phyloP scores from a whole-genome alignment of 2,797 vertebrate species.

The Scleropages formosus region DNA sequence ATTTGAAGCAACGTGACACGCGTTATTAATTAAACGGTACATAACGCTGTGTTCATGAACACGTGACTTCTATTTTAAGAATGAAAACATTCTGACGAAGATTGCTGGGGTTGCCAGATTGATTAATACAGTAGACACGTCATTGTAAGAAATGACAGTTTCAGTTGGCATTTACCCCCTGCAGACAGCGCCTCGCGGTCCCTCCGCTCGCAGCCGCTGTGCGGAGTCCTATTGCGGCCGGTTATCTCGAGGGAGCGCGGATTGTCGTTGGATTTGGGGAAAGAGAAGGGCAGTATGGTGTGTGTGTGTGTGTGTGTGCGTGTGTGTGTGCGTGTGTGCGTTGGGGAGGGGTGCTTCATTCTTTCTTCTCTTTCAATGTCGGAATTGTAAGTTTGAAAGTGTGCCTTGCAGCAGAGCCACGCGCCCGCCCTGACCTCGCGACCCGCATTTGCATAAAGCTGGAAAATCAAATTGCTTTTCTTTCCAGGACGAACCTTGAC shows the following conservation, averaged over 20 bases:
- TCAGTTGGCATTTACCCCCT: neutral
- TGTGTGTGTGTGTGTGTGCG: slow-evolving; percentile 36
- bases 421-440: slow-evolving; percentile 50
- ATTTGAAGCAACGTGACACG: too few relatives aligned
- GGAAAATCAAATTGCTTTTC: slow-evolving; percentile 41
- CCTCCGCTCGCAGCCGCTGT: slow-evolving; percentile 37
- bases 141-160: neutral
- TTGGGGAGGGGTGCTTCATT: slow-evolving; percentile 35
- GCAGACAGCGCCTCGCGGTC: neutral
- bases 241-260: slow-evolving; percentile 48
- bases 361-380: slow-evolving; percentile 44
- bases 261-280: slow-evolving; percentile 47
- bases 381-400: slow-evolving; percentile 53
- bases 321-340: slow-evolving; percentile 35
- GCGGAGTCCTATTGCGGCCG: slow-evolving; percentile 42
- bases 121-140: neutral
- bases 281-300: slow-evolving; percentile 37
- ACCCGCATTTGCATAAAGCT: slow-evolving; percentile 56
- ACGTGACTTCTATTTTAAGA: too few relatives aligned
- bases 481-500: slow-evolving; percentile 38
- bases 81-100: too few relatives aligned
- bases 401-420: slow-evolving; percentile 53
- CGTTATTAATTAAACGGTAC: too few relatives aligned
- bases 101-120: neutral
- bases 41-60: too few relatives aligned